These are phyloP conservation scores for Melanophora roralis DNA, from an alignment of 2,888 invertebrate genomes.

Conservation along the genomic window DNA sequence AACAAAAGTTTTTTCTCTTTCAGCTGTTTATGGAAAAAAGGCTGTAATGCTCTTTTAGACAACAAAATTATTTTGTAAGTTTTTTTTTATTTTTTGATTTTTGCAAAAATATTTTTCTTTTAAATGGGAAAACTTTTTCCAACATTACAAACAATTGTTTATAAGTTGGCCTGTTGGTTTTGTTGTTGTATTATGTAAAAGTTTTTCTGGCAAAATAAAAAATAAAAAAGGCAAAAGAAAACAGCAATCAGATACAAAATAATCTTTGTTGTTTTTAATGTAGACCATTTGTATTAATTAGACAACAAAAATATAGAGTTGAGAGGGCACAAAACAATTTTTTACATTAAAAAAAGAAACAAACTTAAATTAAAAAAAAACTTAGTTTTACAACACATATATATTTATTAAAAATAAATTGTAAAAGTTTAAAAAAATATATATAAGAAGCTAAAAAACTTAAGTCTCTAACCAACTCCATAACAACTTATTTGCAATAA, in stretches of 20 bases:
- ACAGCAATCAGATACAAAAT: constrained; percentile 57
- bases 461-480: neutral
- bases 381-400: neutral
- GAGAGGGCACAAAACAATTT: neutral
- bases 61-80: neutral
- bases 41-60: constrained; percentile 19
- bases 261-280: constrained; percentile 60
- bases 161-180: constrained; percentile 34
- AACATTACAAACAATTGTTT: constrained; percentile 59
- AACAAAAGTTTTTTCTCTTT: constrained; percentile 31
- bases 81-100: constrained; percentile 18
- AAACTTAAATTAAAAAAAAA: neutral
- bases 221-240: constrained; percentile 17
- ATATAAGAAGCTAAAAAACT: neutral
- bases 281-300: constrained; percentile 66
- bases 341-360: neutral
- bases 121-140: constrained; percentile 64
- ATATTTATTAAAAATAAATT: constrained; percentile 14
- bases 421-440: neutral
- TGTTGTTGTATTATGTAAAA: constrained; percentile 28
- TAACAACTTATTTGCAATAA: constrained; percentile 10
- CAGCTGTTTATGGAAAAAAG: constrained; percentile 27
- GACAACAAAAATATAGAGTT: constrained; percentile 58
- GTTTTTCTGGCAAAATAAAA: neutral
- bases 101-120: constrained; percentile 51